phyloP scores from a whole-genome alignment of 2,113 vertebrate genomes.

The Lagopus leucura region DNA sequence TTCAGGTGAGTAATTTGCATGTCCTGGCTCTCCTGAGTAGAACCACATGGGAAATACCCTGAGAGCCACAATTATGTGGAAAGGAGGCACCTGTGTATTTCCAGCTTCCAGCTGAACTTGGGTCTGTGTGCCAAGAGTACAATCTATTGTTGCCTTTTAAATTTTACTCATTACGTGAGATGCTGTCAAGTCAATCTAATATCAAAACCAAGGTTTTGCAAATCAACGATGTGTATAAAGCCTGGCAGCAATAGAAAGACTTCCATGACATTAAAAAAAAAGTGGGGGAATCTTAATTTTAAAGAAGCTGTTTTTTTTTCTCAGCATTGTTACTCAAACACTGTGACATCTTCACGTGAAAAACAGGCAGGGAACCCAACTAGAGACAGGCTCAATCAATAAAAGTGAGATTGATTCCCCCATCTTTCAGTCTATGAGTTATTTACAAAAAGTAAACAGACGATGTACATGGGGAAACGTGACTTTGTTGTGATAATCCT shows the following conservation, averaged over 20 bases:
- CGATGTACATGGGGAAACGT: not conserved
- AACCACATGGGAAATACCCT: not conserved
- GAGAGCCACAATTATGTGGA: not conserved
- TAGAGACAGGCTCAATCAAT: conserved; percentile 24
- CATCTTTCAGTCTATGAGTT: not conserved
- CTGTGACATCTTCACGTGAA: not conserved
- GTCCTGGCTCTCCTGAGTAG: not conserved
- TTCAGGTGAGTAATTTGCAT: not conserved
- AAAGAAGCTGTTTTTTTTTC: not conserved
- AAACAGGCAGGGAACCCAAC: not conserved
- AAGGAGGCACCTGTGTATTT: not conserved
- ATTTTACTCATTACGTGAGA: conserved; percentile 10
- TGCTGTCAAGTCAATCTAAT: conserved; percentile 38
- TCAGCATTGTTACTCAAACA: not conserved
- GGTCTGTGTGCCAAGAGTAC: not conserved
- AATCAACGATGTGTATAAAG: not conserved
- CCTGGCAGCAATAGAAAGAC: not conserved
- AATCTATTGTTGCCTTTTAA: conserved; percentile 15
- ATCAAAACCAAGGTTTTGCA: conserved; percentile 22
- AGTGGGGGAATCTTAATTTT: conserved; percentile 10
- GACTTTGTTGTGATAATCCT: not conserved
- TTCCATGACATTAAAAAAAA: not conserved
- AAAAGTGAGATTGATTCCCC: not conserved
- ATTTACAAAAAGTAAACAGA: not conserved
- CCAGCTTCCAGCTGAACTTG: not conserved